Conservation (phyloP, 2,113 vertebrate species). For the Zosterops hypoxanthus region DNA sequence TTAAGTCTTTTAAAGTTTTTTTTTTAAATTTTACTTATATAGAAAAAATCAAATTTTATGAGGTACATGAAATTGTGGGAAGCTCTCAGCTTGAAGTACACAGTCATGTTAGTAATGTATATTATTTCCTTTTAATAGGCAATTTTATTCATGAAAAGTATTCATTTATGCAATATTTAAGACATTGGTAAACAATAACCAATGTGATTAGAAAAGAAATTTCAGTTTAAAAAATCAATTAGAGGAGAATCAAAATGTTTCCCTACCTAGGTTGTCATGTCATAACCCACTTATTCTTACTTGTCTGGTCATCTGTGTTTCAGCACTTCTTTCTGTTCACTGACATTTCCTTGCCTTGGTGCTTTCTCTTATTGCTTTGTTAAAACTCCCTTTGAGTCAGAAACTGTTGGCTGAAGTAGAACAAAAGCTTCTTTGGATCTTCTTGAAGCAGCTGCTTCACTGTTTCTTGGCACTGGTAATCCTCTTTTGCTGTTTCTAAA, state of each 20-base stretch:
- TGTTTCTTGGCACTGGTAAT: background rate
- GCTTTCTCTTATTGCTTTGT: background rate
- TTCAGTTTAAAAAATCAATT: background rate
- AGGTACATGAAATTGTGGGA: background rate
- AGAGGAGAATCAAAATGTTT: background rate
- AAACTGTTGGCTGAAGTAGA: background rate
- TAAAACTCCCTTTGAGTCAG: background rate
- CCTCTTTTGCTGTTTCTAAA: slow-evolving; percentile 2
- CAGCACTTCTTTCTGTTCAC: background rate
- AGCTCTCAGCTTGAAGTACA: background rate
- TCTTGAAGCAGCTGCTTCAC: background rate
- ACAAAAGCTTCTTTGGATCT: background rate
- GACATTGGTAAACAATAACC: background rate
- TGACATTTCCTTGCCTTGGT: background rate
- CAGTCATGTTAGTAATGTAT: background rate
- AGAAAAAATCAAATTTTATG: background rate
- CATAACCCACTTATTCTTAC: background rate
- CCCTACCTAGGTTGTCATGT: background rate
- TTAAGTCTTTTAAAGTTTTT: background rate
- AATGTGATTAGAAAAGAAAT: background rate
- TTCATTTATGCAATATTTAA: background rate
- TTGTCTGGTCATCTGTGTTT: background rate
- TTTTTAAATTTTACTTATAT: background rate
- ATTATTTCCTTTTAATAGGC: background rate
- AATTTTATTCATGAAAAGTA: background rate